Base-by-base conservation (phyloP, 2,113 vertebrate genomes). In the Oreotrochilus melanogaster region DNA sequence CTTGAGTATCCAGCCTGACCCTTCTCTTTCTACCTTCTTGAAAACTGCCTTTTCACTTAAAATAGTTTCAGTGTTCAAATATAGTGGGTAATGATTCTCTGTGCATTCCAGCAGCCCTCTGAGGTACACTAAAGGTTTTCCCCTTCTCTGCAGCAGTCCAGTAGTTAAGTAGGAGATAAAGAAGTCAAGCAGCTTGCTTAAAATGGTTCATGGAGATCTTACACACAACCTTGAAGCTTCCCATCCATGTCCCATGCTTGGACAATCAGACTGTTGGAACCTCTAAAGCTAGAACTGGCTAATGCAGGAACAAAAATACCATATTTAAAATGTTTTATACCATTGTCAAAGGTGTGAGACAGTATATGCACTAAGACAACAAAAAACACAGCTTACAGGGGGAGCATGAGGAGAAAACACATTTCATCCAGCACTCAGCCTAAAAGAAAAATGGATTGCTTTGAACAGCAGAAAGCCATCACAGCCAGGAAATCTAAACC, bases 211-310 rank as follows among this genome's bases (percentile, higher is more conserved):
- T 5, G 56, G 62, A 92, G n/a, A 45, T 66, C 43, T 64, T 60
- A 42, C 1, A 33, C 23, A 21, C 82, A 69, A n/a, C 57, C 25
- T 42, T 79, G 39, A 71, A 88, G 62, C 42, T 81, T 31, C 43
- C 53, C 42, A 7, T 82, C 86, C 28, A 1, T 19, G 8, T 80
- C 88, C 86, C 89, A 17, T 10, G 25, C 73, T 93, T 54, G 70
- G 78, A 74, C 39, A 56, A 64, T 75, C 74, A 66, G 69, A 76
- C 37, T 56, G 61, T 47, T 76, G 45, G 9, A 4, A 61, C 31
- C 69, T 93, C 83, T 86, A 69, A 84, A 91, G 62, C 80, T 60
- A 56, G 54, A 73, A 33, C n/a, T 78, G 72, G n/a, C 91, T 91
- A 79, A 57, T 19, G 58, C 79, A 82, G 75, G 75, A 53, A 28